Evolutionary conservation across 2,888 invertebrate species (phyloP).

Genomic region (Antitype chi): DNA sequence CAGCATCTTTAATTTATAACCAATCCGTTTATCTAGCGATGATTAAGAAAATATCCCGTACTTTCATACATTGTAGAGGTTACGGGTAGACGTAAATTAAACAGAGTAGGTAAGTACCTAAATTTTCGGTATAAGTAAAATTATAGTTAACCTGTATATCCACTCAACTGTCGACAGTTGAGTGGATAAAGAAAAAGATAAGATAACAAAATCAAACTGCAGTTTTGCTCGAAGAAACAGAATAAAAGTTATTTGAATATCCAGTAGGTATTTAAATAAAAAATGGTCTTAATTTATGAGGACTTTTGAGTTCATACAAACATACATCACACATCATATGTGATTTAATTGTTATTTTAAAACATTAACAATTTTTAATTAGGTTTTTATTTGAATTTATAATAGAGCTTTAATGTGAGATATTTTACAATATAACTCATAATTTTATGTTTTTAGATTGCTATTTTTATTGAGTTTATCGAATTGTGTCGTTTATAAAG

Average conservation of each 20-base stretch:
- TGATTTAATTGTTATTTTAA: constrained; percentile 74
- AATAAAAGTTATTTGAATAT: constrained; percentile 33
- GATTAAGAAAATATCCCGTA: background rate
- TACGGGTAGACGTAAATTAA: background rate
- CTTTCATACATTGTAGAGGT: background rate
- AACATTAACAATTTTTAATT: constrained; percentile 64
- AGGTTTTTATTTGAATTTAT: constrained; percentile 68
- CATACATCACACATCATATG: constrained; percentile 67
- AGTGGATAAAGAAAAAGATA: background rate
- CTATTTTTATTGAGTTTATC: constrained; percentile 25
- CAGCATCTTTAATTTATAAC: background rate
- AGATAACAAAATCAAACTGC: background rate
- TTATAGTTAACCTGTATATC: no score
- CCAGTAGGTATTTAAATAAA: constrained; percentile 29
- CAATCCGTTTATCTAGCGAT: background rate
- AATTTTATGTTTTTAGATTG: constrained; percentile 17
- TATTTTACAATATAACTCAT: constrained; percentile 46
- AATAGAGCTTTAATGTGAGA: constrained; percentile 53
- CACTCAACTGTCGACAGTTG: no score
- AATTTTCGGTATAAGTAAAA: no score
- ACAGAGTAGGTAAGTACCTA: no score
- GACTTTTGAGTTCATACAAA: constrained; percentile 69
- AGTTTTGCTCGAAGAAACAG: constrained; percentile 9
- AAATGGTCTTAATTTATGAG: constrained; percentile 49
- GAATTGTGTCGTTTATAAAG: constrained; percentile 11